phyloP scores from a whole-genome alignment of 2,797 vertebrate species.

The Sciurus carolinensis region DNA sequence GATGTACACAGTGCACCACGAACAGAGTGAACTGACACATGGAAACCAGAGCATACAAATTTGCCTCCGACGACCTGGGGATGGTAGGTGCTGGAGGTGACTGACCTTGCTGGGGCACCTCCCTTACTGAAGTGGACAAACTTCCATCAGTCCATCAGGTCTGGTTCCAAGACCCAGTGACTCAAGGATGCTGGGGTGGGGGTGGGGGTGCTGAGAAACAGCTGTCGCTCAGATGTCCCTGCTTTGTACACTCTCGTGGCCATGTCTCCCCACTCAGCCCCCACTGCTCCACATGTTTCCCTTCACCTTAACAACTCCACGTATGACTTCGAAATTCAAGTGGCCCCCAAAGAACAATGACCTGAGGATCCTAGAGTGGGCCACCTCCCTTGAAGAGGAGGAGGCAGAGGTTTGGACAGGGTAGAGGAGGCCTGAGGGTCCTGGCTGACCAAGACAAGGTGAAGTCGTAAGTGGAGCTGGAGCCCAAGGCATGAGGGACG shows the following conservation, averaged over 20 bases:
- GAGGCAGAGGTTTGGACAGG: constrained; percentile 73
- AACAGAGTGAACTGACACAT: constrained; percentile 95
- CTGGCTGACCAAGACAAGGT: not conserved
- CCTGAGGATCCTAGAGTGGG: constrained; percentile 96
- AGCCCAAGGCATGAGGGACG: not conserved
- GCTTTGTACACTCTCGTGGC: constrained; percentile 98
- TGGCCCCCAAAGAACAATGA: constrained; percentile 98
- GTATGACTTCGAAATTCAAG: constrained; percentile 96
- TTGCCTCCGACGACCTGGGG: constrained; percentile 96
- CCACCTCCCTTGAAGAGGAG: constrained; percentile 92
- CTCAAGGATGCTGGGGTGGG: constrained; percentile 94
- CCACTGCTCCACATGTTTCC: constrained; percentile 97
- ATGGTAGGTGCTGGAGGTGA: constrained; percentile 96
- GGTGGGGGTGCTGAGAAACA: constrained; percentile 89
- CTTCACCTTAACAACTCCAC: constrained; percentile 98
- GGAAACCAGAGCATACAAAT: constrained; percentile 95
- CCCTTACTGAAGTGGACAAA: constrained; percentile 96
- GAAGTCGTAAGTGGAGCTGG: not conserved
- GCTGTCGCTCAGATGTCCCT: constrained; percentile 94
- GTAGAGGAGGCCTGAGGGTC: not conserved
- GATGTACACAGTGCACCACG: constrained; percentile 95
- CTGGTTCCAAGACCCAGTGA: constrained; percentile 99
- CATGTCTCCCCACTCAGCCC: constrained; percentile 96
- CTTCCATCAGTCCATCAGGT: constrained; percentile 96
- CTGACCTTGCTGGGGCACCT: constrained; percentile 97